Evolutionary conservation across 2,888 invertebrate species (phyloP), one percentile per base, ranked within the genome.

Genomic region (Incurvaria masculella): DNA sequence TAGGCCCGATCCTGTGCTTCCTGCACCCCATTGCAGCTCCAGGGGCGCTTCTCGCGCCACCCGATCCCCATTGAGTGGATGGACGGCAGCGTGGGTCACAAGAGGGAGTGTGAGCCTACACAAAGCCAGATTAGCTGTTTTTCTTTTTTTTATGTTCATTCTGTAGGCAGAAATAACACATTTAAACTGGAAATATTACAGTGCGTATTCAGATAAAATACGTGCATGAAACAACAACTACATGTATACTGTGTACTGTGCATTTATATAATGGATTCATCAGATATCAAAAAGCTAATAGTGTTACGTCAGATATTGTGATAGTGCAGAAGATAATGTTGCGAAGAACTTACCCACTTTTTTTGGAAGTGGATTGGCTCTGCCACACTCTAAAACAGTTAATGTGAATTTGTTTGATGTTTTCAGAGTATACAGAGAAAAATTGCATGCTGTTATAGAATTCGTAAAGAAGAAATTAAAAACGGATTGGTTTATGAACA

Each of bases 291-390:
- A 23, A 23, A 42, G 21, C 21, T n/a, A 23, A 42, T 23, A 42
- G 17, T 40, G 17, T 42, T 18, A 42, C 14, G 42, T 17, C 17
- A 40, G 40, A 41, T 41, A 41, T 19, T 10, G 38, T 19, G 20
- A n/a, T 41, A 20, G 4, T 14, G 18, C 4, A 19, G 20, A 4
- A 2, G 20, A 41, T 6, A 17, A 19, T 14, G 20, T 21, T 21
- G 44, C 21, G 17, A 16, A 47, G 41, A 56, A 73, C 74, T 78
- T 72, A 75, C 76, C 76, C 61, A 76, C 62, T 66, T 75, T 78
- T 69, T 72, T 73, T 66, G 73, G 72, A 57, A 73, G 69, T 61
- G 68, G 72, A 64, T 79, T 79, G 65, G 72, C 73, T 66, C 72
- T 70, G 66, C 79, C 79, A 67, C 79, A 79, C 60, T 71, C 79